A percentile compares a stretch with the other conserved stretches of the same genome.
These are phyloP conservation scores for Actenoides hombroni DNA, from an alignment of 2,113 vertebrate genomes.

Conservation along the genomic window DNA sequence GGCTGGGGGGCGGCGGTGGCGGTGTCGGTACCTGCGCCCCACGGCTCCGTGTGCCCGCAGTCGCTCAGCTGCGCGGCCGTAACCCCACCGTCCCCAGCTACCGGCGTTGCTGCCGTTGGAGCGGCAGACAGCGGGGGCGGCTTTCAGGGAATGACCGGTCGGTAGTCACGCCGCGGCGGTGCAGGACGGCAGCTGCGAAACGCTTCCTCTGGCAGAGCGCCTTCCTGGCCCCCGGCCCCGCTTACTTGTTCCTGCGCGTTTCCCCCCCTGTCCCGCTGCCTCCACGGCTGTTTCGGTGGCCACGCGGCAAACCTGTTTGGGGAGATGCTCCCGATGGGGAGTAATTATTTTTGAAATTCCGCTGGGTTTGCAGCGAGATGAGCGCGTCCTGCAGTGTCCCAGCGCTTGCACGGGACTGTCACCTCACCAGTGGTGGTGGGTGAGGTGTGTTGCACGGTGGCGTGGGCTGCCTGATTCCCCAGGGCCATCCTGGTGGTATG, in stretches of 20 bases:
- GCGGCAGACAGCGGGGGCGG: neutral
- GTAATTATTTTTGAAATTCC: rapidly evolving
- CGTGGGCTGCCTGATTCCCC: neutral
- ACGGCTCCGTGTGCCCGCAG: rapidly evolving
- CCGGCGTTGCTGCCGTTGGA: neutral
- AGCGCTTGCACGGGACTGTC: rapidly evolving
- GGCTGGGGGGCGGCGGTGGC: neutral
- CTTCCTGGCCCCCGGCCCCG: rapidly evolving
- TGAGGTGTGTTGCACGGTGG: rapidly evolving
- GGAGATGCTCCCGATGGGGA: neutral
- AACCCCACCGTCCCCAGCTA: rapidly evolving
- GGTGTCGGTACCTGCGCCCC: neutral
- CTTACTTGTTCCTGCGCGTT: neutral
- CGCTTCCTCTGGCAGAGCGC: rapidly evolving
- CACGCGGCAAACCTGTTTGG: neutral
- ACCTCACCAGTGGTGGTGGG: rapidly evolving
- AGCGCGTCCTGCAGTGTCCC: rapidly evolving
- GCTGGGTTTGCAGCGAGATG: neutral
- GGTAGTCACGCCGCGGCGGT: rapidly evolving
- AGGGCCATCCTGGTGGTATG: rapidly evolving
- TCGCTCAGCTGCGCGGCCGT: rapidly evolving
- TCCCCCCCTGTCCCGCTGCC: neutral
- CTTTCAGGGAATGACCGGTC: rapidly evolving
- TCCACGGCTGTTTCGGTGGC: neutral
- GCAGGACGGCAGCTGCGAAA: neutral